Conservation (phyloP, 2,888 invertebrate species). For the Harpalus rufipes region DNA sequence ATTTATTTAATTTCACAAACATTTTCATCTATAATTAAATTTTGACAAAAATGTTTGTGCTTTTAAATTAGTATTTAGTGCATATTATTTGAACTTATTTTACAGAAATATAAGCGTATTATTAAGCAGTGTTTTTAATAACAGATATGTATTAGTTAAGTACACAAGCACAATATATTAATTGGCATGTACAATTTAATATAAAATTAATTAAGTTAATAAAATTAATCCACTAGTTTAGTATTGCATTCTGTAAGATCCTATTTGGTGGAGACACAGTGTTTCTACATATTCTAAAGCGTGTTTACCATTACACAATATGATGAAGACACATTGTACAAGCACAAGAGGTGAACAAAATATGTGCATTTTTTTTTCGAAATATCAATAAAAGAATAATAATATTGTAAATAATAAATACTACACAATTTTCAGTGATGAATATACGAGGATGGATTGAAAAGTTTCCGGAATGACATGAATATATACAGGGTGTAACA, state of each 20-base stretch:
- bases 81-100: conserved; percentile 5
- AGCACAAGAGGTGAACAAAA: too few relatives aligned
- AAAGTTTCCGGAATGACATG: too few relatives aligned
- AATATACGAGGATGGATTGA: too few relatives aligned
- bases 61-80: conserved; percentile 31
- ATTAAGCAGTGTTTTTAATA: conserved; percentile 20
- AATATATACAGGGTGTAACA: too few relatives aligned
- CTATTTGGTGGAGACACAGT: conserved; percentile 7
- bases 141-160: conserved; percentile 25
- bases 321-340: too few relatives aligned
- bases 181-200: conserved; percentile 64
- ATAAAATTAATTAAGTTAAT: conserved; percentile 49
- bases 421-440: too few relatives aligned
- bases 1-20: conserved; percentile 19
- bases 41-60: conserved; percentile 11
- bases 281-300: too few relatives aligned
- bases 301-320: too few relatives aligned
- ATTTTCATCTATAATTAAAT: conserved; percentile 6
- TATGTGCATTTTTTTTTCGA: too few relatives aligned
- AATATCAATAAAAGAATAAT: too few relatives aligned
- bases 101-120: conserved; percentile 33
- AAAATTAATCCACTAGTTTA: conserved; percentile 24
- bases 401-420: too few relatives aligned
- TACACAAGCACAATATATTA: conserved; percentile 60
- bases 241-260: conserved; percentile 18